Conservation (phyloP, 1,140 invertebrate genomes). For the Ceratina japonica region DNA sequence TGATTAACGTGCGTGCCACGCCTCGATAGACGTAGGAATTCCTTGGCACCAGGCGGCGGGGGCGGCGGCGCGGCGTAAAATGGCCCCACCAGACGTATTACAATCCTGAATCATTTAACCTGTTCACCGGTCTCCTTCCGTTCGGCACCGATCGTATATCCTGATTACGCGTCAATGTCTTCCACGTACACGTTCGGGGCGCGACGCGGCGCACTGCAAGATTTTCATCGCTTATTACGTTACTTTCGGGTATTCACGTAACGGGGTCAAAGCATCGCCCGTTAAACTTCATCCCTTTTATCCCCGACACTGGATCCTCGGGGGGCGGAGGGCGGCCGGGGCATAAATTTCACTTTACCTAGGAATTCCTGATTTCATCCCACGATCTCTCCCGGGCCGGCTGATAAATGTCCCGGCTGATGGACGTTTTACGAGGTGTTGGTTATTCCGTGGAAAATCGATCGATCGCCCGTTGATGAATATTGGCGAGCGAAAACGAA, state of each 20-base stretch:
- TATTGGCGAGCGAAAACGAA: neutral
- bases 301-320: neutral
- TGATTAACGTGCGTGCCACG: constrained; percentile 41
- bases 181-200: neutral
- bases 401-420: constrained; percentile 11
- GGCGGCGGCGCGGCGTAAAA: neutral
- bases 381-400: constrained; percentile 4
- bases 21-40: constrained; percentile 25
- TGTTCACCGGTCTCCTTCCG: too few species aligned
- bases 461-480: neutral
- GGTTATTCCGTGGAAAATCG: neutral
- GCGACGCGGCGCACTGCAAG: neutral
- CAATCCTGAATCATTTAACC: neutral
- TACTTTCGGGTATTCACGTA: constrained; percentile 34
- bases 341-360: constrained; percentile 60
- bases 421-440: constrained; percentile 35
- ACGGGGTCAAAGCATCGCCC: constrained; percentile 19
- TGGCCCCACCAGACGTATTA: neutral
- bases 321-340: neutral
- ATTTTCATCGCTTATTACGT: constrained; percentile 40
- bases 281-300: constrained; percentile 58
- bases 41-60: neutral
- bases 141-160: neutral
- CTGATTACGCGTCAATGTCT: neutral
- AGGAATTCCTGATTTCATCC: constrained; percentile 50